Base-by-base conservation (phyloP, 1,140 invertebrate genomes). In the Drosophila ogumai region DNA sequence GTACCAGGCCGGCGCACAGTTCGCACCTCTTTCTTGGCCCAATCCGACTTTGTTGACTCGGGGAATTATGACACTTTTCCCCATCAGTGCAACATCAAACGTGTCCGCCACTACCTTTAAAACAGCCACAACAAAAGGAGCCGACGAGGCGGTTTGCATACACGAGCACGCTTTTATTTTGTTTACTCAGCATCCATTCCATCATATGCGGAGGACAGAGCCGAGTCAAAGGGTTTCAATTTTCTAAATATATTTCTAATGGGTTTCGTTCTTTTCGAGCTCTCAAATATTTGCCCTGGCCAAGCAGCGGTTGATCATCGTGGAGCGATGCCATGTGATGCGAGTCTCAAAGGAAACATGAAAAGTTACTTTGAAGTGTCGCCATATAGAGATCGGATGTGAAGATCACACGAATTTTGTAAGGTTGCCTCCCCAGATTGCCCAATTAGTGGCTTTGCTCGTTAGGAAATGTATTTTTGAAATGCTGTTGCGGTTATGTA, bases 181-280 rank as follows among this genome's bases (percentile, higher is more conserved):
- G 85, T 88, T 88, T 88, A 90, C 67, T 81, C 84, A 90, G 81
- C 85, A 90, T 88, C 85, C 46, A 28, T 15, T 47, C 46, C 84
- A 90, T 80, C 82, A 67, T 49, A 58, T 43, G 68, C 22, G 80
- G 58, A 34, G 46, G 52, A 67, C 43, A 41, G 40, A 55, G 25
- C 47, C 43, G 17, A 41, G 41, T 46, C 57, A 71, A 88, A 79
- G 82, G 79, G 64, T 80, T 84, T 84, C 46, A 67, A 67, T 81
- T 75, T 56, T 75, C 47, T 81, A 81, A 75, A 81, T 61, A 73
- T 79, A 61, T 76, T 80, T 87, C 80, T 90, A 87, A 87, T 87
- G 84, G 85, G 87, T 76, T 50, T 72, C 69, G 61, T 52, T 74
- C 41, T 81, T 50, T 49, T 41, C 38, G 36, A 74, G 63, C 60